These are phyloP conservation scores for Belgica antarctica DNA, from an alignment of 2,888 invertebrate species.

Conservation along the genomic window DNA sequence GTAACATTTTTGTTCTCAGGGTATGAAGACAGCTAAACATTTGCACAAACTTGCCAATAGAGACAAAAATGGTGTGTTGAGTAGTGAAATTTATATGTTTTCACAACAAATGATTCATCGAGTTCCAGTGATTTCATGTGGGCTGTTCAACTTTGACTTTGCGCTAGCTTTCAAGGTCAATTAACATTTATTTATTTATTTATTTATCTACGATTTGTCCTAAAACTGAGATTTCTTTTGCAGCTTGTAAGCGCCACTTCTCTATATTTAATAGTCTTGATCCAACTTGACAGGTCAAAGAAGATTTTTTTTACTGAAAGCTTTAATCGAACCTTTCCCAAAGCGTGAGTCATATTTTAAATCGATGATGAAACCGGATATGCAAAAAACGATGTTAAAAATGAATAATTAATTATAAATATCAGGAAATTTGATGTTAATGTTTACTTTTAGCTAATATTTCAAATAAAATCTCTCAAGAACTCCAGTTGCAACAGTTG, in stretches of 20 bases:
- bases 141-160: not conserved
- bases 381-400: no score
- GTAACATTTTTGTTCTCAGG: not conserved
- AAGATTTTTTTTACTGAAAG: not conserved
- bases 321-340: no score
- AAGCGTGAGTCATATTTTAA: not conserved
- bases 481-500: no score
- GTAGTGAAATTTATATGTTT: not conserved
- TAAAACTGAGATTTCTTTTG: not conserved
- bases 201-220: no score
- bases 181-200: not conserved
- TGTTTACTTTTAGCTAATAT: not conserved
- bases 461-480: no score
- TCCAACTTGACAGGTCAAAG: not conserved
- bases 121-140: not conserved
- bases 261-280: not conserved
- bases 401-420: no score
- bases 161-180: constrained; percentile 9
- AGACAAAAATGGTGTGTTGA: not conserved
- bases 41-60: not conserved
- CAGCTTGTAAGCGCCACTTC: not conserved
- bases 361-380: no score
- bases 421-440: not conserved
- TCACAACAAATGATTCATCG: constrained; percentile 3
- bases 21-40: not conserved